Conservation (phyloP, 2,113 vertebrate genomes). For the Vicugna pacos region DNA sequence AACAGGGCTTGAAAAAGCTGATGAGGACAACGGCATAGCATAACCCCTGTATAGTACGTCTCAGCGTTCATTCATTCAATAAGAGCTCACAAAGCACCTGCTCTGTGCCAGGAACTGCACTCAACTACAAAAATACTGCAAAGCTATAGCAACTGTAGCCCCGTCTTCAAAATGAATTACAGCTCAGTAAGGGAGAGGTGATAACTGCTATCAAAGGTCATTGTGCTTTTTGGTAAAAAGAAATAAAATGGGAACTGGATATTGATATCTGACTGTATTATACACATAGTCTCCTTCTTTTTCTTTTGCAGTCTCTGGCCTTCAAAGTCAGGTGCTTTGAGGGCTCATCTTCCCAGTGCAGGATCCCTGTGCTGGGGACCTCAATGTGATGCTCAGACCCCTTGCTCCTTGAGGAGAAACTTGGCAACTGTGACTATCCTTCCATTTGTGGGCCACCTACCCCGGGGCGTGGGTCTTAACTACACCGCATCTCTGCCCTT, state of each 20-base stretch:
- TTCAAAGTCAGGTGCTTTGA: too few species aligned
- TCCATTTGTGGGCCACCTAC: too few species aligned
- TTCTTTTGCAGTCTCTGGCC: not conserved
- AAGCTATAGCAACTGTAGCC: not conserved
- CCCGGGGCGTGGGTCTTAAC: too few species aligned
- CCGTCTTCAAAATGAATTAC: not conserved
- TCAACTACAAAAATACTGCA: not conserved
- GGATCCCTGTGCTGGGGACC: too few species aligned
- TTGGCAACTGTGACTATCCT: too few species aligned
- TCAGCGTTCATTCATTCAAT: not conserved
- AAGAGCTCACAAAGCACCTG: not conserved
- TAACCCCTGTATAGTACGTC: not conserved
- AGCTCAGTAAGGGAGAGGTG: not conserved
- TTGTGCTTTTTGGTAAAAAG: not conserved
- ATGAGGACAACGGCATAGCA: not conserved
- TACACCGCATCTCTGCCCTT: too few species aligned
- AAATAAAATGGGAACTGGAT: not conserved
- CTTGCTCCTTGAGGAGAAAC: too few species aligned
- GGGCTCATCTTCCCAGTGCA: too few species aligned
- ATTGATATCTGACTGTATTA: not conserved
- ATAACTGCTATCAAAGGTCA: not conserved
- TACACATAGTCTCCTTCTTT: not conserved
- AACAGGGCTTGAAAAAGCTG: constrained; percentile 64
- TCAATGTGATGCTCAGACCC: too few species aligned
- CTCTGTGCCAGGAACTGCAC: not conserved